Base-by-base conservation (phyloP, 2,888 invertebrate genomes). In the Polyommatus icarus region DNA sequence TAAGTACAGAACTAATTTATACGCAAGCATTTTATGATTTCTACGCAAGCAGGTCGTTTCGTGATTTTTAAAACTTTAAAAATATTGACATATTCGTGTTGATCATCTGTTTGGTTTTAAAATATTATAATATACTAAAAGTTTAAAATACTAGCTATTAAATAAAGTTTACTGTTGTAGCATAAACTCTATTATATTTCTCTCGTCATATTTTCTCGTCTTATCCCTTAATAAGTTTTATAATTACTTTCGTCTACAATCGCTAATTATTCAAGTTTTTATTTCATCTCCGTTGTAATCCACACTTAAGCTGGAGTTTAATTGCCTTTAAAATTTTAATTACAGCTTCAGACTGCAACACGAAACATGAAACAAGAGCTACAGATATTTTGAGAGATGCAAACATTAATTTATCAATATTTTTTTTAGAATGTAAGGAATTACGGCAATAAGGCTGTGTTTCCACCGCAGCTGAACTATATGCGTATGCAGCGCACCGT, bases 211-310 rank as follows among this genome's bases (percentile, higher is more conserved):
- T 32, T 46, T 20, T 36, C 6, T 6, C 20, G 6, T 40, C 73
- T 75, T 29, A 75, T 75, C 50, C 50, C 3, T 0, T 75, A 75
- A 54, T 29, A 54, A 32, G 75, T 29, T 75, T 75, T 29, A 75
- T 75, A 75, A 75, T 75, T 75, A 54, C 75, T 50, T 40, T 40
- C 73, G 75, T 29, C 75, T 50, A 24, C 46, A 71, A 8, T 54
- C 50, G 54, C 75, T 75, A 75, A 75, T 75, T 75, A 75, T 54
- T 75, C 54, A 29, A 75, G 75, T 75, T 75, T 75, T 54, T 75
- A 75, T 75, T 54, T 75, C 10, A 75, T 75, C 75, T 75, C 75
- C 46, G 75, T 24, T 15, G 50, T 75, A 75, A 54, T 75, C 75
- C 75, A 46, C 24, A 29, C 50, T 54, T 54, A 29, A 75, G 54